A percentile compares a stretch with the other conserved stretches of the same genome.
These are phyloP conservation scores for Drosophila ambigua DNA, from an alignment of 1,140 invertebrate genomes.

Conservation along the genomic window DNA sequence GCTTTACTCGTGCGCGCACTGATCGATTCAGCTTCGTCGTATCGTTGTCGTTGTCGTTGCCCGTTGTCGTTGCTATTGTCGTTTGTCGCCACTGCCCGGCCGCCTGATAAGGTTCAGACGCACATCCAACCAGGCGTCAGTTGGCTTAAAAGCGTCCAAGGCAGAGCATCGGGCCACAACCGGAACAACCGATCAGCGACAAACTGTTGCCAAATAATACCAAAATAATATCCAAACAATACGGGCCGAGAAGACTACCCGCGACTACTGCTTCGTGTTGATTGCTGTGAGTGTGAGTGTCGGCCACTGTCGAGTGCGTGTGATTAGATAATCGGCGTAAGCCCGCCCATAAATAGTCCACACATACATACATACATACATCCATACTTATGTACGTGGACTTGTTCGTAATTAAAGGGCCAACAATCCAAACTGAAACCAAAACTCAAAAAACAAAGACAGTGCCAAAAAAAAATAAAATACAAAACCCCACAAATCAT, in stretches of 20 bases:
- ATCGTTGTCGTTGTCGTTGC: conserved; percentile 22
- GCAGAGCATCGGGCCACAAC: conserved; percentile 62
- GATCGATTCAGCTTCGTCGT: conserved; percentile 64
- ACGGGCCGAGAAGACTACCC: conserved; percentile 18
- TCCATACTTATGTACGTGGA: neutral
- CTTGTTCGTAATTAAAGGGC: conserved; percentile 46
- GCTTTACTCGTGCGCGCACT: conserved; percentile 75
- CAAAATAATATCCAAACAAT: conserved; percentile 5
- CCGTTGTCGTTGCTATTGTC: conserved; percentile 22
- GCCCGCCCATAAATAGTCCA: conserved; percentile 34
- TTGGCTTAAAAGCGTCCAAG: conserved; percentile 71
- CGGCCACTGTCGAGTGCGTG: conserved; percentile 43
- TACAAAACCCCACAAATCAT: neutral
- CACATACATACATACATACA: conserved; percentile 25
- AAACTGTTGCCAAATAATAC: conserved; percentile 13
- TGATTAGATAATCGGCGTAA: conserved; percentile 73
- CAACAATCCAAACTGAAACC: conserved; percentile 45
- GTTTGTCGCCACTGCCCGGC: conserved; percentile 31
- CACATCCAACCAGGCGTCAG: conserved; percentile 73
- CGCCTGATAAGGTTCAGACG: conserved; percentile 80
- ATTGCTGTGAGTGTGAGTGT: conserved; percentile 36
- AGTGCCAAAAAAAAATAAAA: conserved; percentile 13
- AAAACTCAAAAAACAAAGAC: conserved; percentile 12
- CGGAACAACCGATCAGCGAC: conserved; percentile 44
- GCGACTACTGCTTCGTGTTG: neutral